A percentile compares a stretch with the other conserved stretches of the same genome.
Conservation (phyloP, 2,113 vertebrate genomes). For the Oncorhynchus masou region DNA sequence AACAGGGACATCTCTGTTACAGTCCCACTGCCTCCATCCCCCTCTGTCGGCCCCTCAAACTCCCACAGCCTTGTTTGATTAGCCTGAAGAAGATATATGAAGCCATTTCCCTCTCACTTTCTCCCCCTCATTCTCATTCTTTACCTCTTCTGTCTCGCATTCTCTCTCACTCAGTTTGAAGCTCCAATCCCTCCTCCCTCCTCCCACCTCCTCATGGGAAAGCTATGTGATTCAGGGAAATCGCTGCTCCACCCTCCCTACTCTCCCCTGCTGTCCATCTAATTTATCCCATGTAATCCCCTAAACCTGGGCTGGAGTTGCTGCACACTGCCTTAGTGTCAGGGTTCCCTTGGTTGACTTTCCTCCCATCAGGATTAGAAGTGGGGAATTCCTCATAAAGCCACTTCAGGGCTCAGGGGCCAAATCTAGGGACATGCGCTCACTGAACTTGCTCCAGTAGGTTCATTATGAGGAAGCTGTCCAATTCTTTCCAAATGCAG, state of each 20-base stretch:
- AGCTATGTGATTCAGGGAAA: constrained; percentile 20
- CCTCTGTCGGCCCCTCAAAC: constrained; percentile 1
- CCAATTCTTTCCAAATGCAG: no score
- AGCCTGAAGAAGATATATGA: constrained; percentile 49
- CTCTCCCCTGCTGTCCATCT: constrained; percentile 27
- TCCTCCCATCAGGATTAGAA: constrained; percentile 26
- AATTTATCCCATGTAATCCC: constrained; percentile 56
- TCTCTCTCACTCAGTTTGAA: constrained; percentile 5
- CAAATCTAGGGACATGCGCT: neutral
- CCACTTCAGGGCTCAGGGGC: neutral
- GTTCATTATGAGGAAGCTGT: no score
- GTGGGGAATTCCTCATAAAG: constrained; percentile 16
- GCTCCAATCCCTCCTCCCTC: neutral
- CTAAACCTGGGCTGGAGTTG: constrained; percentile 34
- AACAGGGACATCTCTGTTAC: constrained; percentile 65
- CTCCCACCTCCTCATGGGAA: constrained; percentile 42
- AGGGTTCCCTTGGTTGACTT: constrained; percentile 37
- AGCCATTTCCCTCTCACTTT: constrained; percentile 23
- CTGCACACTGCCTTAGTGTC: constrained; percentile 15
- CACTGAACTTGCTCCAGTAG: no score
- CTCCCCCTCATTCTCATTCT: constrained; percentile 8
- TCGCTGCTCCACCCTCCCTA: constrained; percentile 5
- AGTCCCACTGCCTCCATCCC: constrained; percentile 23
- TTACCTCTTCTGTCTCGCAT: neutral
- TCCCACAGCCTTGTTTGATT: constrained; percentile 54